These are phyloP conservation scores for Monopterus albus DNA, from an alignment of 2,113 vertebrate genomes.

Conservation along the genomic window DNA sequence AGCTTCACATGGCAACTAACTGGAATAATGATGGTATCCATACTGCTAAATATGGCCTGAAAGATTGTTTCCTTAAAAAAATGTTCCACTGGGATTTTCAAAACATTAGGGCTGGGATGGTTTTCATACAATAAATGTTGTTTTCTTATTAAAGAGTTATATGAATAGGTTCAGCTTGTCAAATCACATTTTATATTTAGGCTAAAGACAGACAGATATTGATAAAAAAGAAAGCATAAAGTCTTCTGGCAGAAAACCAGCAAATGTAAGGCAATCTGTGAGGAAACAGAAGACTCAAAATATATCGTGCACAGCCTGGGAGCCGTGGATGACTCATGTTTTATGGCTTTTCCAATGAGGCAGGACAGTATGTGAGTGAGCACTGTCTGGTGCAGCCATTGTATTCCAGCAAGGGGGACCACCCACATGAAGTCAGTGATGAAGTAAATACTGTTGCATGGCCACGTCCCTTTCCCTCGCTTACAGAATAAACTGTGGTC, in stretches of 20 bases:
- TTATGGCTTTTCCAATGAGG: constrained; percentile 82
- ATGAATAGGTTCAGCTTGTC: constrained; percentile 10
- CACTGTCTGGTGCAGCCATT: constrained; percentile 79
- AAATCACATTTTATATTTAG: constrained; percentile 18
- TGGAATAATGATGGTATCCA: constrained; percentile 26
- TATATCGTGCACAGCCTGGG: constrained; percentile 69
- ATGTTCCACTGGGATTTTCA: constrained; percentile 18
- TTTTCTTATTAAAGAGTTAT: constrained; percentile 5
- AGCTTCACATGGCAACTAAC: constrained; percentile 18
- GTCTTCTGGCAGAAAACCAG: constrained; percentile 38
- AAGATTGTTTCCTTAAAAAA: constrained; percentile 24
- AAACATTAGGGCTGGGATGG: constrained; percentile 13
- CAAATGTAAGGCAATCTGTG: constrained; percentile 59
- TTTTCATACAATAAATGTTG: constrained; percentile 15
- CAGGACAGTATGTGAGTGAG: constrained; percentile 78
- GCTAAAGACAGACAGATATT: constrained; percentile 6
- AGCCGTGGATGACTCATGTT: constrained; percentile 75
- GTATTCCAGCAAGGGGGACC: constrained; percentile 74
- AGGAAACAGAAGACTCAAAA: constrained; percentile 66
- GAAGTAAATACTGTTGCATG: constrained; percentile 78
- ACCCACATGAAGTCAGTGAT: constrained; percentile 81
- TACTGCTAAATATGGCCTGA: constrained; percentile 21
- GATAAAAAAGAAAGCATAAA: constrained; percentile 30
- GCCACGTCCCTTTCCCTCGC: constrained; percentile 66
- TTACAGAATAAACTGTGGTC: constrained; percentile 74